Conservation (phyloP, 64 coral and sea anemone species). For the Acropora yongei region DNA sequence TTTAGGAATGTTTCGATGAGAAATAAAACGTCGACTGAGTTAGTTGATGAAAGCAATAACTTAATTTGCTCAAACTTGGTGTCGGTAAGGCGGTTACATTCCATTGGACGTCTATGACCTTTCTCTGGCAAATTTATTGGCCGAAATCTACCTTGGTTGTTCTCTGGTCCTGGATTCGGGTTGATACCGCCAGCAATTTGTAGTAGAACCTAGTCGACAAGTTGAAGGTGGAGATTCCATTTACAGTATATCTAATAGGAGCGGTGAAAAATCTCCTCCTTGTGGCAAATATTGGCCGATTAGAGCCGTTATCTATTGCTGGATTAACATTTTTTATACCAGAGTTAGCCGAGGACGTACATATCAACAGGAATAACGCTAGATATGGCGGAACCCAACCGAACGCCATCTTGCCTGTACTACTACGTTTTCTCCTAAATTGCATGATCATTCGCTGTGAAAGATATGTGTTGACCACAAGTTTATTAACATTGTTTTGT, state of each 20-base stretch:
- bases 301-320: constrained; percentile 13
- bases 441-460: no score
- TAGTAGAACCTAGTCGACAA: neutral
- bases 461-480: no score
- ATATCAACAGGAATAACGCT: no score
- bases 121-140: constrained; percentile 1
- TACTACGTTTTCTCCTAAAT: no score
- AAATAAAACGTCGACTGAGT: constrained; percentile 7
- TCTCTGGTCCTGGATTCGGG: constrained; percentile 16
- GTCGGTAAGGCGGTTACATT: neutral
- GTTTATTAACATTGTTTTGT: no score
- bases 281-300: constrained; percentile 14
- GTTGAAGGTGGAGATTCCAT: constrained; percentile 14
- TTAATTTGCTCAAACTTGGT: constrained; percentile 14
- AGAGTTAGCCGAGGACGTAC: neutral
- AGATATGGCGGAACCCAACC: no score
- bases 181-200: neutral
- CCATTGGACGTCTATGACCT: neutral
- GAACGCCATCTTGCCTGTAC: no score
- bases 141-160: neutral
- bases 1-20: constrained; percentile 34
- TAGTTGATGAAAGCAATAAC: constrained; percentile 1
- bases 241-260: constrained; percentile 2
- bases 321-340: constrained; percentile 18
- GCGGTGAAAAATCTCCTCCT: constrained; percentile 24